phyloP scores from a whole-genome alignment of 2,113 vertebrate genomes.

The Gavia stellata region DNA sequence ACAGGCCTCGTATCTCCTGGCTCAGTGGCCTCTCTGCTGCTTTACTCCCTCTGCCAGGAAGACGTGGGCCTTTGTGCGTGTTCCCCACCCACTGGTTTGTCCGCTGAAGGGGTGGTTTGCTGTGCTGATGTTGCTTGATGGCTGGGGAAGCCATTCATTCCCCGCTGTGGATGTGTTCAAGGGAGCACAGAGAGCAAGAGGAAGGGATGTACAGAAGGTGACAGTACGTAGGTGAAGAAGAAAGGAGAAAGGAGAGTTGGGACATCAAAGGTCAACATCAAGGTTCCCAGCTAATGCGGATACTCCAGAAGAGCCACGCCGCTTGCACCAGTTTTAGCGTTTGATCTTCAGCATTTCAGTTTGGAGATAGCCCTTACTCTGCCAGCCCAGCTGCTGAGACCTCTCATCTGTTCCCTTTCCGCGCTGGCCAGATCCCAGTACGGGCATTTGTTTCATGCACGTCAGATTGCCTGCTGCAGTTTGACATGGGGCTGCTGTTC shows the following conservation, averaged over 20 bases:
- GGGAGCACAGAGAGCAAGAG: neutral
- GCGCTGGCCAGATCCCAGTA: neutral
- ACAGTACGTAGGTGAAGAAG: neutral
- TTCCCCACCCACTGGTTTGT: neutral
- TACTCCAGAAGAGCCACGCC: neutral
- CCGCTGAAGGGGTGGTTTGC: neutral
- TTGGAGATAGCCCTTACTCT: neutral
- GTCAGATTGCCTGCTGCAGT: neutral
- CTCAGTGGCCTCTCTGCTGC: neutral
- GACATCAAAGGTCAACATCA: neutral
- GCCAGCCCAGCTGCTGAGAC: neutral
- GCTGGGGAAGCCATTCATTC: neutral
- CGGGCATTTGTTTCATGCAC: neutral
- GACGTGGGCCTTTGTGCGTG: neutral
- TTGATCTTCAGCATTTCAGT: neutral
- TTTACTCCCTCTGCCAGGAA: neutral
- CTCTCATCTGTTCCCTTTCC: neutral
- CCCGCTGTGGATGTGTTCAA: neutral
- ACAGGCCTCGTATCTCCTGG: neutral
- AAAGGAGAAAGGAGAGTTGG: neutral
- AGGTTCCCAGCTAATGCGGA: neutral
- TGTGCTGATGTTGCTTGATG: neutral
- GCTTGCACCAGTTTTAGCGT: neutral
- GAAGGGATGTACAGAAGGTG: neutral
- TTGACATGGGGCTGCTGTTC: neutral